A percentile compares a stretch with the other conserved stretches of the same genome.
Conservation (phyloP, 2,113 vertebrate species). For the Columbina picui region DNA sequence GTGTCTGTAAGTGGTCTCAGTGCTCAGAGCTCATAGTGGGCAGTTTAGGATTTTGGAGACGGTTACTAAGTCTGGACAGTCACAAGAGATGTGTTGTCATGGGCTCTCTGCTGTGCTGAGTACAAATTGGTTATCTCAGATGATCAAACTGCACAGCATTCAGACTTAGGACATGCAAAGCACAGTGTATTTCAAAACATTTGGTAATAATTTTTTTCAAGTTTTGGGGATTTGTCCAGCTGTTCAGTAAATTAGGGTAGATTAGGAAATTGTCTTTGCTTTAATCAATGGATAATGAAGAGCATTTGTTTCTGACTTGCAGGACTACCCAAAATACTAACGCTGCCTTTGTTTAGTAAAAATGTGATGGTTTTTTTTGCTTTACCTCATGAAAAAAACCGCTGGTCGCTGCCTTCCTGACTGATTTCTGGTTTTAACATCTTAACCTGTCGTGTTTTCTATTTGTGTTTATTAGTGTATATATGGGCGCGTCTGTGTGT, state of each 20-base stretch:
- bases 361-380: background rate
- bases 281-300: constrained; percentile 79
- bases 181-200: constrained; percentile 45
- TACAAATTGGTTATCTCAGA: constrained; percentile 37
- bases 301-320: constrained; percentile 64
- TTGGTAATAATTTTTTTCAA: constrained; percentile 73
- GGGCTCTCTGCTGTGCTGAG: constrained; percentile 9
- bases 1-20: constrained; percentile 45
- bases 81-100: constrained; percentile 30
- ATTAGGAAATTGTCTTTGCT: constrained; percentile 68
- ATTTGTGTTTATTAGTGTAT: constrained; percentile 11
- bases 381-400: background rate
- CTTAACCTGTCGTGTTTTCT: background rate
- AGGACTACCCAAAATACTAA: constrained; percentile 19
- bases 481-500: background rate
- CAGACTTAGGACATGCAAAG: constrained; percentile 1
- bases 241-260: constrained; percentile 44
- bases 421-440: background rate
- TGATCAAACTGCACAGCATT: constrained; percentile 7
- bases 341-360: constrained; percentile 32
- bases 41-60: constrained; percentile 51
- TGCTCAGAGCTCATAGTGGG: background rate
- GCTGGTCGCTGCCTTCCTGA: background rate
- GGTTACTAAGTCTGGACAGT: constrained; percentile 22
- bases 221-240: constrained; percentile 60